Conservation (phyloP, 2,113 vertebrate species). For the Ammospiza caudacuta region DNA sequence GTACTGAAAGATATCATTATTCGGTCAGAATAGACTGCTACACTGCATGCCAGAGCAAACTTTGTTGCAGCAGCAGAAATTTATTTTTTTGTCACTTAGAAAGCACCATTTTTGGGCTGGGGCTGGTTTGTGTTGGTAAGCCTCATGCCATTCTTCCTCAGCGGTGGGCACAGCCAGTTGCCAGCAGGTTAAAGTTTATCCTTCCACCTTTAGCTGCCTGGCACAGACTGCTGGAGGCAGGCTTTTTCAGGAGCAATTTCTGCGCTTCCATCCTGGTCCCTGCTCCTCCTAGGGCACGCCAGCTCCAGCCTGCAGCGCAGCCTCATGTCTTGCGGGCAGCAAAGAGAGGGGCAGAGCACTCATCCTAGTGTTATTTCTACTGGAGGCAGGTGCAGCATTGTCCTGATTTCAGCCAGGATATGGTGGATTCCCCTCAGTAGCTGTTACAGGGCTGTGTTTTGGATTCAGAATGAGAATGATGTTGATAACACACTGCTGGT, state of each 20-base stretch:
- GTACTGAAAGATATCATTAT: background rate
- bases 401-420: background rate
- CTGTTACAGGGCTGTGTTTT: background rate
- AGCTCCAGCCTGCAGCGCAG: background rate
- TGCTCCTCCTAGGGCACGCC: background rate
- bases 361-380: background rate
- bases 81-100: background rate
- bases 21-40: background rate
- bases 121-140: background rate
- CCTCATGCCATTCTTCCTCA: background rate
- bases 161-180: too few species aligned
- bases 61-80: background rate
- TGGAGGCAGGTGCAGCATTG: background rate
- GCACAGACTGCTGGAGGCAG: background rate
- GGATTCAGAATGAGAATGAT: background rate
- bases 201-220: background rate
- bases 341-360: background rate
- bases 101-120: accelerated
- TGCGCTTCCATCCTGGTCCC: background rate
- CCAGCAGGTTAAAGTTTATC: background rate
- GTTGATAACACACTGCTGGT: background rate
- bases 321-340: too few species aligned
- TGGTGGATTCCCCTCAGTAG: background rate
- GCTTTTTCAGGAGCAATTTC: background rate
- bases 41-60: background rate